These are phyloP conservation scores for Lutraria lutraria DNA, from an alignment of 2,888 invertebrate species.

Conservation along the genomic window DNA sequence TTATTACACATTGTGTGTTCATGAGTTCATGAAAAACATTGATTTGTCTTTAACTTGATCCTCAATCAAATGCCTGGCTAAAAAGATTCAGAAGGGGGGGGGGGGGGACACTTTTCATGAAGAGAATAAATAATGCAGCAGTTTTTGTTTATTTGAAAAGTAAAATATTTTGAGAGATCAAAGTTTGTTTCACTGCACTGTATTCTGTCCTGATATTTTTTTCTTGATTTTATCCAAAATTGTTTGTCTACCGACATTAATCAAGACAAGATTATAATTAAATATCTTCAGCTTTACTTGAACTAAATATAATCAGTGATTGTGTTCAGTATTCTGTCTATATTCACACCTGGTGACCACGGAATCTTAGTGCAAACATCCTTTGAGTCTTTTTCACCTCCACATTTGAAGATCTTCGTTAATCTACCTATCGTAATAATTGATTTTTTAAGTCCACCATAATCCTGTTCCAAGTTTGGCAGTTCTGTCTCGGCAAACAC, in stretches of 20 bases:
- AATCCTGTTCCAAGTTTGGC: slow-evolving; percentile 3
- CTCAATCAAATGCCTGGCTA: too few species aligned
- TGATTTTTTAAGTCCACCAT: slow-evolving; percentile 33
- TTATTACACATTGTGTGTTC: too few species aligned
- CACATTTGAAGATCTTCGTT: slow-evolving; percentile 30
- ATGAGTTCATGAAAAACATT: too few species aligned
- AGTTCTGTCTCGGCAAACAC: slow-evolving; percentile 27
- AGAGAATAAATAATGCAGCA: too few species aligned
- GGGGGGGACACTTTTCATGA: too few species aligned
- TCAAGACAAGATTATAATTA: slow-evolving; percentile 5
- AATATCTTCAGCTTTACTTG: neutral
- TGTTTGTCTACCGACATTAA: neutral
- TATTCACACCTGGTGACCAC: slow-evolving; percentile 35
- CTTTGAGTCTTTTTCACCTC: slow-evolving; percentile 12
- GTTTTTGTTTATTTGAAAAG: too few species aligned
- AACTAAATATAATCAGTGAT: neutral
- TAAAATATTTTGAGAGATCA: too few species aligned
- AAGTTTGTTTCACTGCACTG: too few species aligned
- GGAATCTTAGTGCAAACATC: slow-evolving; percentile 36
- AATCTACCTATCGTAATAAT: slow-evolving; percentile 37
- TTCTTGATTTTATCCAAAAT: neutral
- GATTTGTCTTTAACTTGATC: too few species aligned
- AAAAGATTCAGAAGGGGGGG: too few species aligned
- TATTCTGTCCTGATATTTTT: too few species aligned
- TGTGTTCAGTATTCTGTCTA: neutral